Evolutionary conservation across 2,113 vertebrate species (phyloP).

Genomic region (Urocitellus parryii): DNA sequence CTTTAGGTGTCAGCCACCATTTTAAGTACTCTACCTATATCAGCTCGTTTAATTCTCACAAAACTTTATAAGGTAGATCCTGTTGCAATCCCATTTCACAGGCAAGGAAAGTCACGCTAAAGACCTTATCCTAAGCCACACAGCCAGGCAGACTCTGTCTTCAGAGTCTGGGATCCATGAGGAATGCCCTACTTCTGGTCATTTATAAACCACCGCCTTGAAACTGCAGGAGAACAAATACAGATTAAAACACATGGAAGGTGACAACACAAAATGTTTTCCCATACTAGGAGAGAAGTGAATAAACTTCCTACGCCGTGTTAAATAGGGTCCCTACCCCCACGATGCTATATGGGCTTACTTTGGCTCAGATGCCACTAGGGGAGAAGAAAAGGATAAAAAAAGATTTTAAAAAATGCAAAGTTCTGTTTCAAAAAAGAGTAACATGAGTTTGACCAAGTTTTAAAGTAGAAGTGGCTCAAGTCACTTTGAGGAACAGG

Average conservation of each 20-base stretch:
- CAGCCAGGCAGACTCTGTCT: neutral
- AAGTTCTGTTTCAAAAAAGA: constrained; percentile 13
- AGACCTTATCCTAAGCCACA: neutral
- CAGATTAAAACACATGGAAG: neutral
- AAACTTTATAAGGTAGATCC: neutral
- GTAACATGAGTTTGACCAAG: neutral
- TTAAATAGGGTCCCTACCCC: neutral
- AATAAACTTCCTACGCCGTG: neutral
- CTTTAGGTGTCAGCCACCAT: neutral
- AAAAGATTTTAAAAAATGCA: neutral
- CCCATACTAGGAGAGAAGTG: neutral
- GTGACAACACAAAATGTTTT: neutral
- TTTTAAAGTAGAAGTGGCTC: constrained; percentile 23
- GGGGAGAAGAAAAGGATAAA: neutral
- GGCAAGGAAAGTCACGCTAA: neutral
- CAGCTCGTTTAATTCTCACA: neutral
- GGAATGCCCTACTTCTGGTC: neutral
- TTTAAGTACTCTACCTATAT: neutral
- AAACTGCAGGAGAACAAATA: neutral
- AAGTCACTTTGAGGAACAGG: neutral
- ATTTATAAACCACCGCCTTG: neutral
- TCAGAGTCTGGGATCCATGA: neutral
- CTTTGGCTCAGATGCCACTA: neutral
- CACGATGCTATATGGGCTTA: neutral
- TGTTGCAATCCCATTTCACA: neutral